Evolutionary conservation across 2,113 vertebrate species (phyloP).

Genomic region (Corydoras maculifer): DNA sequence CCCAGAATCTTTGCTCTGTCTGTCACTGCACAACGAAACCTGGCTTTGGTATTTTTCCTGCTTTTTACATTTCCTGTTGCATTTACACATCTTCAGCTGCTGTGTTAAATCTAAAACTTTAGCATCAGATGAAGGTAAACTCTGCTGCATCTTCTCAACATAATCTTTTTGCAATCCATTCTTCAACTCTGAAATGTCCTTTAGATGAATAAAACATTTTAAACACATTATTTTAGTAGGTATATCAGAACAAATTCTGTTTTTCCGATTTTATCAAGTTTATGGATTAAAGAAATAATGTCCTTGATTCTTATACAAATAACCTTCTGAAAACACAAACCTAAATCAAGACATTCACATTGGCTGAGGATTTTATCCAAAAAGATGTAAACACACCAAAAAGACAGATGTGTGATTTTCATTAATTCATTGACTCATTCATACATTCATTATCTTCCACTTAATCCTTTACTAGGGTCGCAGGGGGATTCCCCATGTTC

Average conservation of each 20-base stretch:
- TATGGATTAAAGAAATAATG: too few species aligned
- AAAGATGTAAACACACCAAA: too few species aligned
- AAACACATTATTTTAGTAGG: not conserved
- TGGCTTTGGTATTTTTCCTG: constrained; percentile 72
- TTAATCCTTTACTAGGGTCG: not conserved
- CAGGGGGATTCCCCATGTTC: too few species aligned
- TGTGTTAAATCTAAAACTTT: constrained; percentile 77
- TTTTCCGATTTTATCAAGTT: too few species aligned
- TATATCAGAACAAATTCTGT: not conserved
- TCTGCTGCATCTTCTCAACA: constrained; percentile 74
- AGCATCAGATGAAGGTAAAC: constrained; percentile 74
- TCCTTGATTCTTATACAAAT: too few species aligned
- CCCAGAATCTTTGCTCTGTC: constrained; percentile 5
- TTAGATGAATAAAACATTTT: not conserved
- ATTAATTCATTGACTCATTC: too few species aligned
- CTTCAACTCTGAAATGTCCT: constrained; percentile 65
- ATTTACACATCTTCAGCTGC: constrained; percentile 74
- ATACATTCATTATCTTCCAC: too few species aligned
- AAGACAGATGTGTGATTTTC: too few species aligned
- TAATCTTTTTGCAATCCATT: constrained; percentile 67
- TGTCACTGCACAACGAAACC: constrained; percentile 67
- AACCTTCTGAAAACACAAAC: too few species aligned
- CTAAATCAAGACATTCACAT: too few species aligned
- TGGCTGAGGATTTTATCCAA: too few species aligned
- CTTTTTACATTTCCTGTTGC: constrained; percentile 76